Evolutionary conservation across 2,888 invertebrate species (phyloP), one percentile per base, ranked within the genome.

Genomic region (Diarsia dahlii): DNA sequence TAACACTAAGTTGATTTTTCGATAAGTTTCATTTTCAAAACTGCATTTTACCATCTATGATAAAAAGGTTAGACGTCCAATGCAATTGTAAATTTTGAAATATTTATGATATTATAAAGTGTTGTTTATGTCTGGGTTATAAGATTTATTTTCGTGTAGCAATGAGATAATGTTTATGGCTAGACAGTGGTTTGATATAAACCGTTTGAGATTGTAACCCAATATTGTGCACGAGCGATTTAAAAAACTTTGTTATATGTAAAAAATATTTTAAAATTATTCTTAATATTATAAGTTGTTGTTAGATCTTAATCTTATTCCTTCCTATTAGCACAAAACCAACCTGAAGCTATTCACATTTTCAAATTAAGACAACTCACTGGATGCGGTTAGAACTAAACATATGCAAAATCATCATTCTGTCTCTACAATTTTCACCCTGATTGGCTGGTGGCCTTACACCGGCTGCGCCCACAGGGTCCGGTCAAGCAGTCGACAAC

Each of bases 141-240:
- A 84, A 85, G 83, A 82, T 78, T 74, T 64, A 86, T 69, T 86
- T 84, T 90, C 56, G 77, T 46, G 63, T 74, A 76, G 64, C 76
- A 63, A 58, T 34, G 28, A 60, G 69, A 78, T 83, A 80, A 78
- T 86, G 69, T 67, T 50, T 28, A 18, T 71, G 72, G 64, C 74
- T 64, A 81, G 84, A 80, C 82, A 77, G 73, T 75, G 73, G 54
- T 67, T 84, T 81, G 85, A 88, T 88, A 84, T 87, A 87, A 88
- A 86, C 86, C 86, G 87, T 91, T 89, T 91, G 89, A 89, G 89
- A 90, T 89, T 89, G 95, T 92, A 95, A 95, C 91, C 90, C 90
- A 92, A 95, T 94, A 94, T 92, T 92, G 93, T 92, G 94, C 93
- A 93, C 95, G 94, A 93, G 86, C 87, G 85, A 64, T 67, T 88